A percentile compares a stretch with the other conserved stretches of the same genome.
Conservation (phyloP, 2,888 invertebrate genomes). For the Cinara cedri region DNA sequence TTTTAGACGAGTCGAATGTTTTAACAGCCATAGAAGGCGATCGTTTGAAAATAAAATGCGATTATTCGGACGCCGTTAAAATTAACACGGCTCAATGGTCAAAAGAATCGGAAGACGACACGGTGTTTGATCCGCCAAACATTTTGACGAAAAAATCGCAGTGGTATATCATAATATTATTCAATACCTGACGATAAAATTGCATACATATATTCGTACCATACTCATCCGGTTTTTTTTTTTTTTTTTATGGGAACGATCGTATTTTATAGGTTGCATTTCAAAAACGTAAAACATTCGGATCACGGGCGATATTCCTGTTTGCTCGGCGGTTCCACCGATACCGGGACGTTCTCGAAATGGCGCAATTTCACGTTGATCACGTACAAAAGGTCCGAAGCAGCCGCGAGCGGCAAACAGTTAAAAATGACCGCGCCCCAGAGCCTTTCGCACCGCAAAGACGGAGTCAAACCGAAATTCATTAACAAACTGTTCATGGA, state of each 20-base stretch:
- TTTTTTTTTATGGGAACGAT: not conserved
- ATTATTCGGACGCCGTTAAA: conserved; percentile 33
- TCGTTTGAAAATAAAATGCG: conserved; percentile 37
- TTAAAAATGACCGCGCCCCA: not conserved
- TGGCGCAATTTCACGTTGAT: conserved; percentile 60
- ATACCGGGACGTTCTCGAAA: conserved; percentile 16
- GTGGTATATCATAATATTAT: conserved; percentile 7
- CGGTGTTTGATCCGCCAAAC: not conserved
- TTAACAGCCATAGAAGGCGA: conserved; percentile 42
- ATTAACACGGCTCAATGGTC: conserved; percentile 21
- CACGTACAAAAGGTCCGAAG: conserved; percentile 53
- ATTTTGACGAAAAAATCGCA: conserved; percentile 29
- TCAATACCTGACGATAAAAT: no score
- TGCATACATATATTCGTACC: no score
- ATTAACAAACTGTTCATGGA: conserved; percentile 23
- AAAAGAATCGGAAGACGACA: conserved; percentile 39
- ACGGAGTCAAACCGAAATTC: conserved; percentile 41
- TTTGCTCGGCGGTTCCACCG: conserved; percentile 58
- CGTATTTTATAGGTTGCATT: conserved; percentile 37
- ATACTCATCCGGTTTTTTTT: no score
- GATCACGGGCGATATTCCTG: conserved; percentile 67
- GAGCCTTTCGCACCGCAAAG: conserved; percentile 42
- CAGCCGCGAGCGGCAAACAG: not conserved
- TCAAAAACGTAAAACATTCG: conserved; percentile 63
- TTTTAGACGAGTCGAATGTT: conserved; percentile 14